Evolutionary conservation across 2,888 invertebrate species (phyloP).

Genomic region (Campoplex capitator): DNA sequence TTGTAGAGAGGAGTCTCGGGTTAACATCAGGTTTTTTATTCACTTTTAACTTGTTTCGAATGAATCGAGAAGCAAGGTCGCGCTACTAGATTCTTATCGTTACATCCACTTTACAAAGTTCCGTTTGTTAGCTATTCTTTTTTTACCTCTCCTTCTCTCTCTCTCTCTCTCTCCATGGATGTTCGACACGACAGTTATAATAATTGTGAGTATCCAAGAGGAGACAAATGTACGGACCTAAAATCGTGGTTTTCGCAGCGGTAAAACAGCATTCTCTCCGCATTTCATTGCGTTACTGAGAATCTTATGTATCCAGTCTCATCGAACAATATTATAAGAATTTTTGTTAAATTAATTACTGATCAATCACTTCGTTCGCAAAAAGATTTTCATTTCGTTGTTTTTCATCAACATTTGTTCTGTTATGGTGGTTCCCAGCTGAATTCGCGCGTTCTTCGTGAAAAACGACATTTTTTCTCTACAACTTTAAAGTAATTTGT

Average conservation of each 20-base stretch:
- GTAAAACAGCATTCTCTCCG: slow-evolving; percentile 21
- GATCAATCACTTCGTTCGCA: background rate
- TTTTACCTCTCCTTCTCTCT: background rate
- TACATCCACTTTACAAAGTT: slow-evolving; percentile 22
- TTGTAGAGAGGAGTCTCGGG: slow-evolving; percentile 49
- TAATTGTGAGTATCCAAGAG: slow-evolving; percentile 14
- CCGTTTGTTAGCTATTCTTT: slow-evolving; percentile 14
- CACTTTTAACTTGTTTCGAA: slow-evolving; percentile 22
- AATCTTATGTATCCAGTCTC: background rate
- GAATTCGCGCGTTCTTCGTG: no score
- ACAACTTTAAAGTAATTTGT: no score
- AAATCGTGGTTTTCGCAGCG: slow-evolving; percentile 2
- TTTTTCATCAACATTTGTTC: no score
- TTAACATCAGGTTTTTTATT: slow-evolving; percentile 48
- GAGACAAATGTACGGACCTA: background rate
- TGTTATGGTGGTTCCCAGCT: no score
- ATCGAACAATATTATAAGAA: background rate
- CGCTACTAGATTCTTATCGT: slow-evolving; percentile 50
- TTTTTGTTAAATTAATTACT: background rate
- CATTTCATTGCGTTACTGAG: background rate
- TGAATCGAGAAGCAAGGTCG: slow-evolving; percentile 61
- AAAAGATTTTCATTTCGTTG: background rate
- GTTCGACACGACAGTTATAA: slow-evolving; percentile 2
- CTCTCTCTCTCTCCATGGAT: background rate
- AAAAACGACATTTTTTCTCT: no score